phyloP scores from a whole-genome alignment of 2,797 vertebrate species.

The Hylomyscus alleni region DNA sequence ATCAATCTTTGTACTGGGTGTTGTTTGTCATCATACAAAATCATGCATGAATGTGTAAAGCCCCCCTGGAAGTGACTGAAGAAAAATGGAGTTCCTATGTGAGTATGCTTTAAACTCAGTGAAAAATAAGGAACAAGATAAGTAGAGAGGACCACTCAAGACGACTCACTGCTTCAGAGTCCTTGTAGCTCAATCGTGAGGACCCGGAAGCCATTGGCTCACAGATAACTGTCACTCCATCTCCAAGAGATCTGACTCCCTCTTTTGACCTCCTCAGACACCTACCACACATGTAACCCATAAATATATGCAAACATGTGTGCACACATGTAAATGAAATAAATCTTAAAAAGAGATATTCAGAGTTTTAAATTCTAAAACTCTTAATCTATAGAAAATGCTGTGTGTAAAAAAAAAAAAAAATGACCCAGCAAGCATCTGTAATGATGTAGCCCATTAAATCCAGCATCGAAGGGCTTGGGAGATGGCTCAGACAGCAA shows the following conservation, averaged over 20 bases:
- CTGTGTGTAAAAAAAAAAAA: conserved; percentile 42
- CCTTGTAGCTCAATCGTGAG: not conserved
- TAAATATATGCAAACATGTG: not conserved
- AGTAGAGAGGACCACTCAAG: conserved; percentile 47
- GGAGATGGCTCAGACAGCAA: not conserved
- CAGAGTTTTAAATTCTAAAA: conserved; percentile 58
- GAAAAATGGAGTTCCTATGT: conserved; percentile 55
- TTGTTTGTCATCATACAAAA: conserved; percentile 62
- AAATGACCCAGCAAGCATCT: conserved; percentile 26
- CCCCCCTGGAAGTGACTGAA: conserved; percentile 66
- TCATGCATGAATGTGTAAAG: conserved; percentile 50
- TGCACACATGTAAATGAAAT: not conserved
- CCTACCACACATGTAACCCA: not conserved
- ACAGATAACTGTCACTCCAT: not conserved
- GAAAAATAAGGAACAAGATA: conserved; percentile 68
- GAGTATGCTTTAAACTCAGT: conserved; percentile 50
- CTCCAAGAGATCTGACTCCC: no score
- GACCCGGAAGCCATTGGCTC: not conserved
- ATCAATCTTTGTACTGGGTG: conserved; percentile 61
- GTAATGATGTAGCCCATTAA: conserved; percentile 65
- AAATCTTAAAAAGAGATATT: not conserved
- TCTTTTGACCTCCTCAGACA: not conserved
- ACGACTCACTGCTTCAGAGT: not conserved
- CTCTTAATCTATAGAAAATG: conserved; percentile 47
- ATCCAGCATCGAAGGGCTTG: not conserved